Percentiles rank a stretch among this genome's conserved stretches.
These are phyloP conservation scores for Xanthorhoe designata DNA, from an alignment of 2,888 invertebrate species.

Conservation along the genomic window DNA sequence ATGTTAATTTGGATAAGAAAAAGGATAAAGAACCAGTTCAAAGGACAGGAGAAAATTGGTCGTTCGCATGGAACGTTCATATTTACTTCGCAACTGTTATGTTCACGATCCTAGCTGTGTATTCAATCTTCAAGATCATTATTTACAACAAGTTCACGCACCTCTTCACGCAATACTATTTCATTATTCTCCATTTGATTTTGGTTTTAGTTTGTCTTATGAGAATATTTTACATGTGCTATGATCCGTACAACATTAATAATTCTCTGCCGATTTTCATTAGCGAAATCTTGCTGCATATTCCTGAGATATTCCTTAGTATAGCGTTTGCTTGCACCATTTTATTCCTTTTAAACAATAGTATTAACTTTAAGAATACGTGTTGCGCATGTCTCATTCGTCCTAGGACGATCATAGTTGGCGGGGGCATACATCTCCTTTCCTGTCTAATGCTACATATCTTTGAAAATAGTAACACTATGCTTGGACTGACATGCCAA, in stretches of 20 bases:
- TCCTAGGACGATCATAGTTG: slow-evolving; percentile 91
- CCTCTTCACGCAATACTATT: slow-evolving; percentile 94
- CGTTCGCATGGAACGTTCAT: slow-evolving; percentile 96
- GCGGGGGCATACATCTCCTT: slow-evolving; percentile 91
- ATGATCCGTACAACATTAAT: slow-evolving; percentile 96
- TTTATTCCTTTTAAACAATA: slow-evolving; percentile 93
- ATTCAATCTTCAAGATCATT: slow-evolving; percentile 94
- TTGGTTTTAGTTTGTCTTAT: slow-evolving; percentile 93
- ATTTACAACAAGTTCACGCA: slow-evolving; percentile 94
- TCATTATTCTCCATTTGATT: slow-evolving; percentile 93
- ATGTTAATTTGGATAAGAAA: slow-evolving; percentile 84
- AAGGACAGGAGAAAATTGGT: slow-evolving; percentile 88
- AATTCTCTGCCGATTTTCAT: slow-evolving; percentile 91
- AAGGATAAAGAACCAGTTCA: slow-evolving; percentile 79
- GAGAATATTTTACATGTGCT: slow-evolving; percentile 94
- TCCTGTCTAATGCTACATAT: slow-evolving; percentile 94
- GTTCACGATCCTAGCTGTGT: slow-evolving; percentile 93
- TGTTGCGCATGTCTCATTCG: slow-evolving; percentile 90
- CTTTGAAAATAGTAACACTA: slow-evolving; percentile 87
- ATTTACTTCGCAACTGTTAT: slow-evolving; percentile 94
- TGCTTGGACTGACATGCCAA: slow-evolving; percentile 91
- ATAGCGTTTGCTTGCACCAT: slow-evolving; percentile 96
- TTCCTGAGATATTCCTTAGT: slow-evolving; percentile 94
- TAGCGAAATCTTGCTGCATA: slow-evolving; percentile 93
- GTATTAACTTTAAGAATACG: slow-evolving; percentile 90